phyloP scores from a whole-genome alignment of 2,888 invertebrate genomes.

The Globia sparganii region DNA sequence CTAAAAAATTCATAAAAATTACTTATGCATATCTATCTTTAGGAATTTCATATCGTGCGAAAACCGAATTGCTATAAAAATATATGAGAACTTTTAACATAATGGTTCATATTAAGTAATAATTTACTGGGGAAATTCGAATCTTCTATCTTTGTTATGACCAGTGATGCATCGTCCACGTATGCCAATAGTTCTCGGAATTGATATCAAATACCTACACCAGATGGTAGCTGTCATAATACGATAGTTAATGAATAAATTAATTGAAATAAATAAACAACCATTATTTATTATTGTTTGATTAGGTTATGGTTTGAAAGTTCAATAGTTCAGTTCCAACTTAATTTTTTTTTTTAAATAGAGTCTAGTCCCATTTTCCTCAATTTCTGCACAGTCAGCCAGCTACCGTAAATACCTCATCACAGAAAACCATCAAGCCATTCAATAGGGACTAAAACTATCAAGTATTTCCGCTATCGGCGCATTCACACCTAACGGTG shows the following conservation, averaged over 20 bases:
- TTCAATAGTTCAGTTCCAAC: neutral
- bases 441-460: constrained; percentile 71
- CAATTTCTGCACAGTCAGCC: constrained; percentile 15
- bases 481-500: constrained; percentile 86
- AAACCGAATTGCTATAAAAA: constrained; percentile 22
- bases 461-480: constrained; percentile 81
- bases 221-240: constrained; percentile 37
- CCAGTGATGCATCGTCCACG: constrained; percentile 19
- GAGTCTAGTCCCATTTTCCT: neutral
- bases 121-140: constrained; percentile 23
- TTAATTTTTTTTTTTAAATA: neutral
- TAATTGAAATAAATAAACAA: neutral
- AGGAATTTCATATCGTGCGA: constrained; percentile 32
- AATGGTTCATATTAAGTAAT: constrained; percentile 47
- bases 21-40: neutral
- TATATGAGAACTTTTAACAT: constrained; percentile 21
- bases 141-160: constrained; percentile 32
- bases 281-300: constrained; percentile 7
- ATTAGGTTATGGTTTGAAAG: neutral
- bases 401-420: constrained; percentile 30
- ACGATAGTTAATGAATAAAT: constrained; percentile 16
- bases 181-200: constrained; percentile 49
- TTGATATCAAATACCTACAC: constrained; percentile 25
- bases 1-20: neutral
- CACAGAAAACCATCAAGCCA: constrained; percentile 50